Evolutionary conservation across 2,888 invertebrate genomes (phyloP).

Genomic region (Drosophila recens): DNA sequence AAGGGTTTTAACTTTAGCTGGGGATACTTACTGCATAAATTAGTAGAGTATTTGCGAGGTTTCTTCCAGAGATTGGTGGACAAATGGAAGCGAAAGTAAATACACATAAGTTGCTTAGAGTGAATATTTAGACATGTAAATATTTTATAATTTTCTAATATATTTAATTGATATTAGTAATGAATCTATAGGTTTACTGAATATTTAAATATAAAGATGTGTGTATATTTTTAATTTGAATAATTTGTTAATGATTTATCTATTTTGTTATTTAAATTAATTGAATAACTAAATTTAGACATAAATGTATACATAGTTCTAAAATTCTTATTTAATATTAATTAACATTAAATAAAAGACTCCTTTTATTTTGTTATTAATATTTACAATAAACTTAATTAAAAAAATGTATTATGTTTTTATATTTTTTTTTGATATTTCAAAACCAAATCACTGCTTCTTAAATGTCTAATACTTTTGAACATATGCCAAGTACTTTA

Average conservation of each 20-base stretch:
- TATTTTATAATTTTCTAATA: too few relatives aligned
- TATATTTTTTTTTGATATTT: background rate
- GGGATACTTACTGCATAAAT: constrained; percentile 13
- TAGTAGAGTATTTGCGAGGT: constrained; percentile 5
- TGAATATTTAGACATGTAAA: too few relatives aligned
- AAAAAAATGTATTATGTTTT: background rate
- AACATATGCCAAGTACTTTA: constrained; percentile 1
- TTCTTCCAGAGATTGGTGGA: constrained; percentile 3
- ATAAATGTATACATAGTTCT: background rate
- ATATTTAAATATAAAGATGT: too few relatives aligned
- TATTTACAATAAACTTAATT: background rate
- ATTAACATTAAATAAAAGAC: background rate
- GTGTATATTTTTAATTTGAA: background rate
- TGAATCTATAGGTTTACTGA: too few relatives aligned
- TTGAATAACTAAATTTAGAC: background rate
- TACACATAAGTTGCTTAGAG: background rate
- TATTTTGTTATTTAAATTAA: background rate
- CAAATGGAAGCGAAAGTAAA: constrained; percentile 2
- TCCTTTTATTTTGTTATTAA: background rate
- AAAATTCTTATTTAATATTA: too few relatives aligned
- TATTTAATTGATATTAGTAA: too few relatives aligned
- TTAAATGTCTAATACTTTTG: background rate
- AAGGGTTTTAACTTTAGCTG: constrained; percentile 11
- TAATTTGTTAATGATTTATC: too few relatives aligned
- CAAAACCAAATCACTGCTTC: background rate